phyloP scores from a whole-genome alignment of 2,797 vertebrate species.

The Chaenodraco wilsoni region DNA sequence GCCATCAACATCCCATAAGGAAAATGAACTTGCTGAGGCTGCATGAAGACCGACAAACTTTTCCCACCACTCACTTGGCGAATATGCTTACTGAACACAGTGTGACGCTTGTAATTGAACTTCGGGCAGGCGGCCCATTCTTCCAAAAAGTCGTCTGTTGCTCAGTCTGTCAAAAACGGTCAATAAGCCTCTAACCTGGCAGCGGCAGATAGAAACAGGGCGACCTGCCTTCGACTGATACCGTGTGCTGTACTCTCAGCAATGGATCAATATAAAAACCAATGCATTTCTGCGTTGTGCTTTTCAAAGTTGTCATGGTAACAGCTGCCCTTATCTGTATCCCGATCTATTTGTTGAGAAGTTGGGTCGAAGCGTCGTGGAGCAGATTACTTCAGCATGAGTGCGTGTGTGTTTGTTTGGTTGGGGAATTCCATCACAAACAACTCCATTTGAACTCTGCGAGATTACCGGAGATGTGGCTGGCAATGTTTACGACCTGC shows the following conservation, averaged over 20 bases:
- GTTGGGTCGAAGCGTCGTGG: slow-evolving; percentile 30
- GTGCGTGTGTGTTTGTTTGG: slow-evolving; percentile 19
- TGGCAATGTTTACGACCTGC: slow-evolving; percentile 55
- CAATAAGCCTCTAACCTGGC: slow-evolving; percentile 73
- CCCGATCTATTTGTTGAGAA: slow-evolving; percentile 47
- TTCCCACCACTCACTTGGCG: slow-evolving; percentile 66
- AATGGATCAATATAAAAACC: slow-evolving; percentile 55
- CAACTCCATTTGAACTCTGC: slow-evolving; percentile 57
- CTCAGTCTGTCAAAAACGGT: slow-evolving; percentile 74
- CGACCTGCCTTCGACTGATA: slow-evolving; percentile 63
- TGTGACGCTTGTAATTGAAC: slow-evolving; percentile 76
- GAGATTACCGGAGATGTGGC: slow-evolving; percentile 48
- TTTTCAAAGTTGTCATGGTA: slow-evolving; percentile 61
- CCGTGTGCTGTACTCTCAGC: slow-evolving; percentile 26
- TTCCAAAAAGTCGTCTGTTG: slow-evolving; percentile 69
- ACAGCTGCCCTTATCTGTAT: slow-evolving; percentile 53
- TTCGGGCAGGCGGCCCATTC: slow-evolving; percentile 69
- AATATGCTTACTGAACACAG: slow-evolving; percentile 62
- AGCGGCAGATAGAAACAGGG: slow-evolving; percentile 41
- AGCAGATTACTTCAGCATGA: slow-evolving; percentile 5
- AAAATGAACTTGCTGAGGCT: slow-evolving; percentile 63
- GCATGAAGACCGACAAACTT: slow-evolving; percentile 48
- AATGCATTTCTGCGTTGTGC: slow-evolving; percentile 26
- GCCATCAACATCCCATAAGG: slow-evolving; percentile 60
- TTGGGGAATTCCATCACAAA: slow-evolving; percentile 49